These are phyloP conservation scores for Pachypanchax playfairii DNA, from an alignment of 2,113 vertebrate species.

Conservation along the genomic window DNA sequence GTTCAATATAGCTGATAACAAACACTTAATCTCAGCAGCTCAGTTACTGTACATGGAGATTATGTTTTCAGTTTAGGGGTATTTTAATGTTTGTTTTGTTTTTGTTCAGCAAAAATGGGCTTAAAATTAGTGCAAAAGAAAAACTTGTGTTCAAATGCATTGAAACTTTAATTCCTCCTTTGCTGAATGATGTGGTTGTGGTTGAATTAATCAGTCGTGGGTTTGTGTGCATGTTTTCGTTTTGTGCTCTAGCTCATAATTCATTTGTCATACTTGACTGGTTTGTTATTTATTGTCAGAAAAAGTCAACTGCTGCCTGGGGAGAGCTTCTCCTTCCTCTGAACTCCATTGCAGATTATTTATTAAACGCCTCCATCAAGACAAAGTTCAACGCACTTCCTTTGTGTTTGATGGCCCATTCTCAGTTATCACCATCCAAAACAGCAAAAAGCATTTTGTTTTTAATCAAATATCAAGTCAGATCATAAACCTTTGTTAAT, in stretches of 20 bases:
- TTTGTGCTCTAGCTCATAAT: not conserved
- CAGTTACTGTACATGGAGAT: too few relatives aligned
- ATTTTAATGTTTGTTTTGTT: too few relatives aligned
- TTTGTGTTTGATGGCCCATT: conserved; percentile 1
- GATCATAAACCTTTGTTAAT: not conserved
- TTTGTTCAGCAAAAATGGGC: conserved; percentile 12
- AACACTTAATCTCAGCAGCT: too few relatives aligned
- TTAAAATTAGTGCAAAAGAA: conserved; percentile 28
- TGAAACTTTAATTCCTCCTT: conserved; percentile 31
- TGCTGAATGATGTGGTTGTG: conserved; percentile 20
- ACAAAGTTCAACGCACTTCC: not conserved
- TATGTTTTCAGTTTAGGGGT: too few relatives aligned
- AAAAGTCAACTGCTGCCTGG: conserved; percentile 17
- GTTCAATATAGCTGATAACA: too few relatives aligned
- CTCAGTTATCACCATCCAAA: not conserved
- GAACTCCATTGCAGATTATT: conserved; percentile 19
- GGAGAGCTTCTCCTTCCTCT: conserved; percentile 2
- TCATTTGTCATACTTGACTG: conserved; percentile 51
- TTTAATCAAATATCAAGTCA: not conserved
- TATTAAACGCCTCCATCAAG: conserved; percentile 34
- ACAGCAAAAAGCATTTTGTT: not conserved
- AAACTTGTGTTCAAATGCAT: too few relatives aligned
- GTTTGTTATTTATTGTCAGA: conserved; percentile 50
- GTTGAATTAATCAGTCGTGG: conserved; percentile 47
- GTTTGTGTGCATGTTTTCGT: conserved; percentile 11